A percentile compares a stretch with the other conserved stretches of the same genome.
Evolutionary conservation across 2,797 vertebrate species (phyloP).

Genomic region (Sphenodon punctatus): DNA sequence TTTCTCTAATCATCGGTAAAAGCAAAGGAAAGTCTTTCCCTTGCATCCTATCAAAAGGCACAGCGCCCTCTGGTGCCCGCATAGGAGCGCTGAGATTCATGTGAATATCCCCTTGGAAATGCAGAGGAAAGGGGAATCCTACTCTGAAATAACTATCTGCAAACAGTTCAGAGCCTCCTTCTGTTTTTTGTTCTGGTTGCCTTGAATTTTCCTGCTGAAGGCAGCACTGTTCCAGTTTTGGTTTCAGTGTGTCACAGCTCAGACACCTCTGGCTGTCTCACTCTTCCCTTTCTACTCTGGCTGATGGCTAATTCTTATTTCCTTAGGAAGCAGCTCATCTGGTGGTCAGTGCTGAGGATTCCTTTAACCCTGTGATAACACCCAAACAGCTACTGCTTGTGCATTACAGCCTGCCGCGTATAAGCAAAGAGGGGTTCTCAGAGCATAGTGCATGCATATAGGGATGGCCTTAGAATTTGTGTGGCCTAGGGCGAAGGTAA

Average conservation of each 20-base stretch:
- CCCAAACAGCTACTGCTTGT: not conserved
- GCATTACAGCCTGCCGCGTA: not conserved
- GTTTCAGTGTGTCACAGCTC: not conserved
- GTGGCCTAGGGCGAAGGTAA: too few species aligned
- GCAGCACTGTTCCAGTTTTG: not conserved
- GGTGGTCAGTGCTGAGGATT: not conserved
- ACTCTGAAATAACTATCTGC: accelerated
- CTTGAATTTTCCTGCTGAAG: not conserved
- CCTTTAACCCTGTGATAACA: not conserved
- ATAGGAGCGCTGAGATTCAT: not conserved
- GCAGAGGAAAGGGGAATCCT: not conserved
- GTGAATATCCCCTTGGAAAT: not conserved
- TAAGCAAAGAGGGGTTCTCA: not conserved
- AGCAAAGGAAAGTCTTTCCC: not conserved
- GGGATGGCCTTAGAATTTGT: too few species aligned
- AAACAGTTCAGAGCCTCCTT: not conserved
- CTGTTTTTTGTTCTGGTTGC: not conserved
- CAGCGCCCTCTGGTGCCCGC: not conserved
- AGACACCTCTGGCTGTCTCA: not conserved
- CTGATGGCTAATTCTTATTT: not conserved
- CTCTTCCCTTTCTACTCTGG: not conserved
- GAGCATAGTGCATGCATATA: too few species aligned
- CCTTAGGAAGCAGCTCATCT: not conserved
- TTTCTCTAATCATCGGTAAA: not conserved
- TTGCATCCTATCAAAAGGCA: not conserved